Evolutionary conservation across 2,797 vertebrate species (phyloP).

Genomic region (Alca torda): DNA sequence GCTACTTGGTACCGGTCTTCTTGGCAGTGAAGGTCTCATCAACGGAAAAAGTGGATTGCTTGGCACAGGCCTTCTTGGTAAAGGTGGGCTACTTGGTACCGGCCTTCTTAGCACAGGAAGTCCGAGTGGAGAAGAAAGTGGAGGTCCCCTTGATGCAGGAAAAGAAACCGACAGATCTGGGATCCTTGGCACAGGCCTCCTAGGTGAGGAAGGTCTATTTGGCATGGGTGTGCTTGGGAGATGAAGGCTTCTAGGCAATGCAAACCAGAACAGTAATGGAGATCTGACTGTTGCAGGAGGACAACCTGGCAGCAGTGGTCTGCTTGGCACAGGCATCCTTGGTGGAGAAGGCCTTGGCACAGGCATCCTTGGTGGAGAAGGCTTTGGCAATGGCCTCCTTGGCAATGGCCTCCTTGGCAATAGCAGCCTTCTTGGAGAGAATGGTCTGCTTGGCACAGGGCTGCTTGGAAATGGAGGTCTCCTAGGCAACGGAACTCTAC

Average conservation of each 20-base stretch:
- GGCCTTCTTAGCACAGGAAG: neutral
- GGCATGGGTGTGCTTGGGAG: neutral
- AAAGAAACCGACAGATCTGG: neutral
- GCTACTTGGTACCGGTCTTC: neutral
- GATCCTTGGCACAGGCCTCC: neutral
- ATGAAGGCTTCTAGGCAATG: neutral
- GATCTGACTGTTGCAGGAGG: conserved; percentile 12
- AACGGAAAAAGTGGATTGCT: neutral
- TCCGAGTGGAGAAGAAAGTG: neutral
- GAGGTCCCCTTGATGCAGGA: neutral
- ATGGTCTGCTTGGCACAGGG: conserved; percentile 26
- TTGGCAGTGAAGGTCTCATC: neutral
- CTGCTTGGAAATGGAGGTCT: conserved; percentile 35
- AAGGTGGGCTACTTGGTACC: neutral
- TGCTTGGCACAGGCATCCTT: neutral
- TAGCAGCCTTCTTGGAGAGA: conserved; percentile 17
- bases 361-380: neutral
- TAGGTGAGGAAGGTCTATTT: neutral
- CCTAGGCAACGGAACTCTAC: conserved; percentile 18
- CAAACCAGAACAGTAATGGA: neutral
- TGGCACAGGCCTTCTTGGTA: neutral
- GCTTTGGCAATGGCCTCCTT: neutral
- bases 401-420: neutral
- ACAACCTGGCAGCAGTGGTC: neutral
- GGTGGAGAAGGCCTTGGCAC: neutral